A percentile compares a stretch with the other conserved stretches of the same genome.
These are phyloP conservation scores for Elymnias hypermnestra DNA, from an alignment of 1,140 invertebrate species.

Conservation along the genomic window DNA sequence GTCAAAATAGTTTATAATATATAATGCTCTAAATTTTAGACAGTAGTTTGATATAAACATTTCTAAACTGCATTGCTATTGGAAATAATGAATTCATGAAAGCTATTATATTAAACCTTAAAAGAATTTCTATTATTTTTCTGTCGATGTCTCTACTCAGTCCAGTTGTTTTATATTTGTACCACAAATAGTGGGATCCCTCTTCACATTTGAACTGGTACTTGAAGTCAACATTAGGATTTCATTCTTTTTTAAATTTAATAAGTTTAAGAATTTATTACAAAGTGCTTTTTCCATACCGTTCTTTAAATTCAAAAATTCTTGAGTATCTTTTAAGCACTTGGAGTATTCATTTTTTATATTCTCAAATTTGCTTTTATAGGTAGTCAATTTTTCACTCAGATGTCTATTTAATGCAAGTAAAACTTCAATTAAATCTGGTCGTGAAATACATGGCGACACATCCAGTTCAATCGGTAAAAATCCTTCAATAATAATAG, in stretches of 20 bases:
- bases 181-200: too few species aligned
- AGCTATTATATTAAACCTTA: too few species aligned
- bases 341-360: constrained; percentile 43
- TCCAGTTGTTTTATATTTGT: too few species aligned
- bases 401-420: constrained; percentile 39
- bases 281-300: constrained; percentile 54
- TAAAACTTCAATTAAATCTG: constrained; percentile 39
- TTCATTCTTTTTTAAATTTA: constrained; percentile 34
- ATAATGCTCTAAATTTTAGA: too few species aligned
- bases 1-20: too few species aligned
- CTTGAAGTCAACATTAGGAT: neutral
- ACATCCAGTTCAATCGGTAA: constrained; percentile 41
- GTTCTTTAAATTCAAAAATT: constrained; percentile 53
- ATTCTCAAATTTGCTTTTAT: constrained; percentile 29
- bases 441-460: constrained; percentile 23
- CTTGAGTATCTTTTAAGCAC: constrained; percentile 50
- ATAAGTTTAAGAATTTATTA: constrained; percentile 44
- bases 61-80: neutral
- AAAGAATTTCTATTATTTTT: too few species aligned
- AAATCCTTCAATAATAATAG: constrained; percentile 49
- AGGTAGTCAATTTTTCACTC: constrained; percentile 29
- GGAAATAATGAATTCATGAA: too few species aligned
- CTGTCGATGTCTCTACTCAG: too few species aligned
- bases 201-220: neutral
- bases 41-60: neutral